Conservation (phyloP, 2,888 invertebrate species). For the Diarsia brunnea region DNA sequence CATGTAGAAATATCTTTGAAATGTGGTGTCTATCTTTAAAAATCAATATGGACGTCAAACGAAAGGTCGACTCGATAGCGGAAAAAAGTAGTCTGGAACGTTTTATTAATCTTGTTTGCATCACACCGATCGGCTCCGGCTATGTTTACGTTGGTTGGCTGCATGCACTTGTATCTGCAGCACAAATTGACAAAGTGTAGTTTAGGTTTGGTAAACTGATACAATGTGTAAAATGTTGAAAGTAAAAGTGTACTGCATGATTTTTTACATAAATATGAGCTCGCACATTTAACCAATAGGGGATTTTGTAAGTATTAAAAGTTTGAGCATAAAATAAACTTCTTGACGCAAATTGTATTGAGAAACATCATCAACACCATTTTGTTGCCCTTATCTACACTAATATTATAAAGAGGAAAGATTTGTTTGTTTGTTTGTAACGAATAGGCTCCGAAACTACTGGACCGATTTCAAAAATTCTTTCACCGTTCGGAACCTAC, state of each 20-base stretch:
- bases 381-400: no score
- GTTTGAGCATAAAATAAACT: no score
- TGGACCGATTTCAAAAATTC: no score
- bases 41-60: constrained; percentile 11
- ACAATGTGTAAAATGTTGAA: neutral
- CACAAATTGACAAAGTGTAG: neutral
- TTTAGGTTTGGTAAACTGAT: neutral
- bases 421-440: no score
- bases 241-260: neutral
- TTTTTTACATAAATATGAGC: neutral
- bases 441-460: no score
- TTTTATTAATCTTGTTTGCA: constrained; percentile 47
- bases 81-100: constrained; percentile 8
- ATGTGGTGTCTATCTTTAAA: no score
- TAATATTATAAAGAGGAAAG: no score
- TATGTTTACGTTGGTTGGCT: constrained; percentile 5
- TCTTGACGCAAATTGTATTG: neutral
- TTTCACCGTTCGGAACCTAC: no score
- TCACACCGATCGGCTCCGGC: neutral
- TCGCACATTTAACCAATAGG: neutral
- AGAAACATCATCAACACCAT: no score
- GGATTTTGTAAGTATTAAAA: no score
- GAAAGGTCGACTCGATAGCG: neutral
- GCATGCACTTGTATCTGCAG: neutral
- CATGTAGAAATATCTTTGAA: constrained; percentile 3